These are phyloP conservation scores for Polypterus senegalus DNA, from an alignment of 2,113 vertebrate species.

Conservation along the genomic window DNA sequence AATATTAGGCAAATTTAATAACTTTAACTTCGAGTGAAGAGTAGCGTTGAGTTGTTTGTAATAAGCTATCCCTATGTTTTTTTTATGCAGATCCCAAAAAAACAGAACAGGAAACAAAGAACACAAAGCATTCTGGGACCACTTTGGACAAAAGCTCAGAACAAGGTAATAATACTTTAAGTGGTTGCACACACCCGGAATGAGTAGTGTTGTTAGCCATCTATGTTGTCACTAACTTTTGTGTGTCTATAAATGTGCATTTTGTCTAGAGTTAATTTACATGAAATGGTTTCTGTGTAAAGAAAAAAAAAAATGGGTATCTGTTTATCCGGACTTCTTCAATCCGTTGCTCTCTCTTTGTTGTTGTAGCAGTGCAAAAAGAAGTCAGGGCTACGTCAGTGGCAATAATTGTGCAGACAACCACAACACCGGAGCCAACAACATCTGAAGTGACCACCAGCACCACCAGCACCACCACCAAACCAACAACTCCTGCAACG, in stretches of 20 bases:
- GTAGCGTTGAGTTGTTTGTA: no score
- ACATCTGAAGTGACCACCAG: slow-evolving; percentile 37
- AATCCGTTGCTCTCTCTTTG: slow-evolving; percentile 12
- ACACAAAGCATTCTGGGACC: slow-evolving; percentile 4
- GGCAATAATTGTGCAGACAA: slow-evolving; percentile 27
- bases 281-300: no score
- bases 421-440: slow-evolving; percentile 23
- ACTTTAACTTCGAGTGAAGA: no score
- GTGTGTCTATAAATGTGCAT: no score
- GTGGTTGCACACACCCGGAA: no score
- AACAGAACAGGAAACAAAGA: slow-evolving; percentile 2
- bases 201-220: background rate
- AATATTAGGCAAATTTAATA: no score
- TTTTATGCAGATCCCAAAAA: background rate
- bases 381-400: slow-evolving; percentile 26
- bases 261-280: no score
- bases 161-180: background rate
- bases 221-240: no score
- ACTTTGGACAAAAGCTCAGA: slow-evolving; percentile 1
- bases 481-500: slow-evolving; percentile 24
- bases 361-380: slow-evolving; percentile 40
- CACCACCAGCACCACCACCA: slow-evolving; percentile 12
- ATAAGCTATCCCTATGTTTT: background rate
- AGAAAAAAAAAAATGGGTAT: no score
- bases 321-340: no score